Percentiles rank a stretch among this genome's conserved stretches.
These are phyloP conservation scores for Pelvicachromis taeniatus DNA, from an alignment of 2,113 vertebrate genomes.

Conservation along the genomic window DNA sequence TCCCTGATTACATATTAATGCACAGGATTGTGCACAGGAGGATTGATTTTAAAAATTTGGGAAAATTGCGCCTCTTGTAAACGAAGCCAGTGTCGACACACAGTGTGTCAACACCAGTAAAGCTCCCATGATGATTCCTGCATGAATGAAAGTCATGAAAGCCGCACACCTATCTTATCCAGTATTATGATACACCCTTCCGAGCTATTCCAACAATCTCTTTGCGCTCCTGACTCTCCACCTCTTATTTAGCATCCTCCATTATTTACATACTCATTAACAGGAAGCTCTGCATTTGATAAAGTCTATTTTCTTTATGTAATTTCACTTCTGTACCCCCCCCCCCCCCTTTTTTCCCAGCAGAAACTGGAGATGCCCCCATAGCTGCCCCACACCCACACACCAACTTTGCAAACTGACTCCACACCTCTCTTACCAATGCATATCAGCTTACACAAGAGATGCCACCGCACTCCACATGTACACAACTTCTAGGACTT, in stretches of 20 bases:
- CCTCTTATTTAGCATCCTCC: background rate
- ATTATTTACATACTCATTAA: background rate
- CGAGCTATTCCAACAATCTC: slow-evolving; percentile 6
- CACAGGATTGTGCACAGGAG: background rate
- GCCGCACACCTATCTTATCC: background rate
- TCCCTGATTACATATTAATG: background rate
- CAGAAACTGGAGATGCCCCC: slow-evolving; percentile 32
- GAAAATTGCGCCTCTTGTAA: background rate
- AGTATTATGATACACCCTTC: background rate
- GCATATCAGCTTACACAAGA: slow-evolving; percentile 47
- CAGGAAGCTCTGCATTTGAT: background rate
- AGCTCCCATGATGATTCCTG: background rate
- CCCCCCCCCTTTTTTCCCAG: background rate
- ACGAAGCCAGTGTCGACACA: background rate
- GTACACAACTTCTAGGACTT: background rate
- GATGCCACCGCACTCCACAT: background rate
- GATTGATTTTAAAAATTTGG: background rate
- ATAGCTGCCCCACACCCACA: background rate
- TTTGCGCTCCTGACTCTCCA: background rate
- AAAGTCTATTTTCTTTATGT: background rate
- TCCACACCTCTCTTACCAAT: background rate
- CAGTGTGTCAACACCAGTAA: background rate
- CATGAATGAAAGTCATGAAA: background rate
- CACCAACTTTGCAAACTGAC: slow-evolving; percentile 42
- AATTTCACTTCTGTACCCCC: background rate